phyloP scores from a whole-genome alignment of 2,113 vertebrate genomes.

The Syrrhaptes paradoxus region DNA sequence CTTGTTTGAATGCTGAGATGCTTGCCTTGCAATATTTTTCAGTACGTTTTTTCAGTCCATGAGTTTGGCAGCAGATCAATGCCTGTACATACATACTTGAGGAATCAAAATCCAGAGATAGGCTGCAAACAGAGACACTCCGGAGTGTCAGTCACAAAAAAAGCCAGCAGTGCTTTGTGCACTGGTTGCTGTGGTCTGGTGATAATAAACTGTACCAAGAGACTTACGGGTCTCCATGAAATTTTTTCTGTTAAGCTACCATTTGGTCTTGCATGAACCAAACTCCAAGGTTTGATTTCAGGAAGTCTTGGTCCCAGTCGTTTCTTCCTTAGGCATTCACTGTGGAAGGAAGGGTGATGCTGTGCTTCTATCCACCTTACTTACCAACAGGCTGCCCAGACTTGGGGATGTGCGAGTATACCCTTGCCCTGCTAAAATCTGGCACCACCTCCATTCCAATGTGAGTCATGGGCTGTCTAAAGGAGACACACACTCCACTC shows the following conservation, averaged over 20 bases:
- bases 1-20: background rate
- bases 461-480: background rate
- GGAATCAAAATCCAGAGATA: background rate
- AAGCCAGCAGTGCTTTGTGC: background rate
- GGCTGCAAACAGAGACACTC: background rate
- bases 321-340: background rate
- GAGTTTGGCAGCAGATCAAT: background rate
- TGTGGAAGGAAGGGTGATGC: background rate
- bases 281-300: background rate
- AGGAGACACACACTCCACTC: background rate
- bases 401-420: background rate
- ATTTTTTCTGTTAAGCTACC: background rate
- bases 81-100: background rate
- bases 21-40: background rate
- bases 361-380: background rate
- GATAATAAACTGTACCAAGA: background rate
- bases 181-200: background rate
- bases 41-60: background rate
- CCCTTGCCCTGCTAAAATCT: background rate
- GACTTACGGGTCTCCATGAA: background rate
- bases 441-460: background rate
- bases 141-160: background rate
- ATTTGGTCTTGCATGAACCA: background rate
- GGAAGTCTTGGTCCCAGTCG: background rate
- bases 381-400: background rate